Evolutionary conservation across 1,140 invertebrate species (phyloP), one percentile per base, ranked within the genome.

Genomic region (Leptestheria dahalacensis): DNA sequence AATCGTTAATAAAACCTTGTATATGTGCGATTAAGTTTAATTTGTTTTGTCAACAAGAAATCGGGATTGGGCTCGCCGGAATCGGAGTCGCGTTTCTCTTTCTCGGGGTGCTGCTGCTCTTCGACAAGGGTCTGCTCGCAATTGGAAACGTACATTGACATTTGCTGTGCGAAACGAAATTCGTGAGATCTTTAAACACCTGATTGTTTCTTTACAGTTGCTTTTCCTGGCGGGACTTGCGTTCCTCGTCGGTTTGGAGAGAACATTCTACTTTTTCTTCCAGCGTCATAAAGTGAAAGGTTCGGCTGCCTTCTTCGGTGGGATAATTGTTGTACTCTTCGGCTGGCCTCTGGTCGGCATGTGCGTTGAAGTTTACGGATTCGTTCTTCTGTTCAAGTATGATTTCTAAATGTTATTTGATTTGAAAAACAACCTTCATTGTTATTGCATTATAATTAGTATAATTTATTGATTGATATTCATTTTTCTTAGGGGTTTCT

Each of bases 121-220:
- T 99, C 78, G 96, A 99, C 73, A 97, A 93, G 75, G 96, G 94
- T 63, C 78, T 99, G 62, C 76, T 99, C 51, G 96, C 96, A 11
- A 94, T 99, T 69, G 96, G 96, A 72, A 99, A 99, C 83, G 94
- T 94, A n/a, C n/a, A n/a, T n/a, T n/a, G n/a, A n/a, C n/a, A n/a
- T n/a, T n/a, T n/a, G n/a, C n/a, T n/a, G n/a, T n/a, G n/a, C n/a
- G n/a, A n/a, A n/a, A n/a, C n/a, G n/a, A n/a, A n/a, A n/a, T n/a
- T n/a, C n/a, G n/a, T n/a, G 33, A 50, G 57, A 46, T 59, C 21
- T 57, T 55, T 60, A 47, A 28, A 9, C 48, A 18, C 20, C 54
- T 24, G n/a, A 62, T 9, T 46, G 20, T 51, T 25, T 58, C 57
- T 57, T 75, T 81, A 64, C 71, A 91, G 88, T 89, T 97, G 62